Base-by-base conservation (phyloP, 1,140 invertebrate species). In the Telenomus remus region DNA sequence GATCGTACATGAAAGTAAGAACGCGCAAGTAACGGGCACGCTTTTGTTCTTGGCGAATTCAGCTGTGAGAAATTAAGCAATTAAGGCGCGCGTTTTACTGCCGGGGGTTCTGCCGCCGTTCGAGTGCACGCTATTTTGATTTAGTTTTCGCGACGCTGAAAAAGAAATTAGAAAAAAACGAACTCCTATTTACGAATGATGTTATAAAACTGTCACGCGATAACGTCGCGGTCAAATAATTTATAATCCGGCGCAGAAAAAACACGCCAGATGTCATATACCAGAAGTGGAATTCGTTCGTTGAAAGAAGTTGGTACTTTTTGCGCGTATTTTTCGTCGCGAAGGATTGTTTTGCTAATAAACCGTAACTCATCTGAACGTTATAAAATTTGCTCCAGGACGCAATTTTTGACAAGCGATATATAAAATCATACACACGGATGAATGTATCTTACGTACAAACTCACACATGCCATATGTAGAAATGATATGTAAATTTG, bases 21-120 rank as follows among this genome's bases (percentile, higher is more conserved):
- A 84, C 79, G 75, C 78, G 63, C 19, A 79, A 80, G 79, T 84
- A 86, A 84, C 83, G 83, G 84, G 71, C 70, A 63, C 72, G 79
- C 82, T 81, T 85, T 85, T 86, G 83, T 86, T 82, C 84, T 75
- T 79, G 50, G 78, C 69, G 71, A 69, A 79, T 80, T 84, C 80
- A 80, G 80, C 82, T 82, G 81, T 86, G 85, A 86, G 84, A 86
- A 86, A 86, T 87, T 84, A 86, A 86, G 84, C 84, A 87, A 87
- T 87, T 87, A 86, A 86, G 80, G 72, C 74, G 76, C 76, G 76
- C 79, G 76, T 82, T 83, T 84, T 84, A 85, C 80, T 81, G 80
- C 78, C 79, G 54, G 63, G 76, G 80, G 79, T 80, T 66, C 63
- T 8, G 11, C 1, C 77, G 61, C 80, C 76, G 78, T 81, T 82